phyloP scores from a whole-genome alignment of 1,140 invertebrate genomes.

The Drosophila dunni region DNA sequence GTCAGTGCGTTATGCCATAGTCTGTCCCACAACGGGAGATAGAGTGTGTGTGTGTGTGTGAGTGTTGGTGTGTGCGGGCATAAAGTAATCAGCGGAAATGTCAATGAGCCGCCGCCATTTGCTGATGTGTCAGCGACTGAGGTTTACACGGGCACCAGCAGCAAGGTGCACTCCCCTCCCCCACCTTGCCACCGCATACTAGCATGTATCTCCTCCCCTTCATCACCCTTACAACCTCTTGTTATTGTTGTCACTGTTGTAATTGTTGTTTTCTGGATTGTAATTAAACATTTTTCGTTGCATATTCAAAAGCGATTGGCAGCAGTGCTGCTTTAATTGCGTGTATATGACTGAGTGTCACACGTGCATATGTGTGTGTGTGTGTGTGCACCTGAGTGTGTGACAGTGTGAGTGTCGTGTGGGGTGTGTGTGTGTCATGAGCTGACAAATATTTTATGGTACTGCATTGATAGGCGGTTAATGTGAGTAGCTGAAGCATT shows the following conservation, averaged over 20 bases:
- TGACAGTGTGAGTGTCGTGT: not conserved
- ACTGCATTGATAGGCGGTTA: slow-evolving; percentile 61
- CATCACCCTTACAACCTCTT: not conserved
- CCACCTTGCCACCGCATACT: too few species aligned
- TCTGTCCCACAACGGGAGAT: not conserved
- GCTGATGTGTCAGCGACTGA: slow-evolving; percentile 79
- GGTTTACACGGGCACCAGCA: slow-evolving; percentile 69
- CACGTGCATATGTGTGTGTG: not conserved
- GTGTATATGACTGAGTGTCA: slow-evolving; percentile 24
- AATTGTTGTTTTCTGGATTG: slow-evolving; percentile 55
- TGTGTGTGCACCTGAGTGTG: slow-evolving; percentile 24
- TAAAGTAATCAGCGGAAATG: slow-evolving; percentile 83
- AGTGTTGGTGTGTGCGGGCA: slow-evolving; percentile 47
- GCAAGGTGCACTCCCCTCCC: slow-evolving; percentile 37
- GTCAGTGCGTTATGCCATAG: slow-evolving; percentile 55
- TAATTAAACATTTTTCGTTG: slow-evolving; percentile 77
- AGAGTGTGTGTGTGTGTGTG: slow-evolving; percentile 14
- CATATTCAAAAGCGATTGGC: slow-evolving; percentile 63
- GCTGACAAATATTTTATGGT: slow-evolving; percentile 55
- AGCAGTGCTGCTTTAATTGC: slow-evolving; percentile 64
- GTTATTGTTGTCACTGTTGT: slow-evolving; percentile 37
- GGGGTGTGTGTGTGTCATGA: slow-evolving; percentile 11
- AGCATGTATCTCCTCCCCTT: slow-evolving; percentile 1
- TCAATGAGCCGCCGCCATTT: slow-evolving; percentile 80
- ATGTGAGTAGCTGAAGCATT: slow-evolving; percentile 50